Conservation (phyloP, 2,797 vertebrate species). For the Gobio occitaniae region DNA sequence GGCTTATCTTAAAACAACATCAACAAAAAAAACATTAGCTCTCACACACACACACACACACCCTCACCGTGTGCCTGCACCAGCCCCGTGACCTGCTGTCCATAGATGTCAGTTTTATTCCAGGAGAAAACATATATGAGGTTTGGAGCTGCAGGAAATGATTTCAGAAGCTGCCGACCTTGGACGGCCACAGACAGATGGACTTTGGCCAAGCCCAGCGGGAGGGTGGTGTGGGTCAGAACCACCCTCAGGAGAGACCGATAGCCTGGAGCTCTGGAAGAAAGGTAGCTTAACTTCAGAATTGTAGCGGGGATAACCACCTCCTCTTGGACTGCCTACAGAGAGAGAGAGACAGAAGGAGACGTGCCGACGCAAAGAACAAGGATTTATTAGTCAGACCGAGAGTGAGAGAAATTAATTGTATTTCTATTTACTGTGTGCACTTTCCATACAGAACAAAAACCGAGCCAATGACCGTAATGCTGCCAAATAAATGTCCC, state of each 20-base stretch:
- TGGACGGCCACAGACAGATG: constrained; percentile 85
- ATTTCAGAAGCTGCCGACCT: constrained; percentile 85
- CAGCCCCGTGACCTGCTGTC: constrained; percentile 87
- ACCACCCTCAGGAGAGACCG: constrained; percentile 85
- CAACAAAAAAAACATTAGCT: not conserved
- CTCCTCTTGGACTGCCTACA: constrained; percentile 87
- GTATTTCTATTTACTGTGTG: constrained; percentile 61
- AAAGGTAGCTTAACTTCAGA: constrained; percentile 86
- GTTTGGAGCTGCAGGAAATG: constrained; percentile 84
- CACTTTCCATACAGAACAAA: constrained; percentile 66
- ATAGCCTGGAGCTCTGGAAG: constrained; percentile 85
- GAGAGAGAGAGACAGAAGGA: not conserved
- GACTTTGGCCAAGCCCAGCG: constrained; percentile 83
- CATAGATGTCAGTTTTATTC: constrained; percentile 91
- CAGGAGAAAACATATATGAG: constrained; percentile 86
- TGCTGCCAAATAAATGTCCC: constrained; percentile 48
- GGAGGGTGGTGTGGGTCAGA: constrained; percentile 81
- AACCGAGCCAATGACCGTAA: constrained; percentile 29
- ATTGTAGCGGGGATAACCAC: constrained; percentile 86
- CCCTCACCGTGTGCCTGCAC: constrained; percentile 83
- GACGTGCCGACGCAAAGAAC: not conserved
- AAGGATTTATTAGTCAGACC: constrained; percentile 11
- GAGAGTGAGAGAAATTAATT: constrained; percentile 36
- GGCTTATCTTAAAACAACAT: not conserved
- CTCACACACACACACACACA: constrained; percentile 19